Conservation (phyloP, 2,888 invertebrate species). For the Pristionchus arcanus region DNA sequence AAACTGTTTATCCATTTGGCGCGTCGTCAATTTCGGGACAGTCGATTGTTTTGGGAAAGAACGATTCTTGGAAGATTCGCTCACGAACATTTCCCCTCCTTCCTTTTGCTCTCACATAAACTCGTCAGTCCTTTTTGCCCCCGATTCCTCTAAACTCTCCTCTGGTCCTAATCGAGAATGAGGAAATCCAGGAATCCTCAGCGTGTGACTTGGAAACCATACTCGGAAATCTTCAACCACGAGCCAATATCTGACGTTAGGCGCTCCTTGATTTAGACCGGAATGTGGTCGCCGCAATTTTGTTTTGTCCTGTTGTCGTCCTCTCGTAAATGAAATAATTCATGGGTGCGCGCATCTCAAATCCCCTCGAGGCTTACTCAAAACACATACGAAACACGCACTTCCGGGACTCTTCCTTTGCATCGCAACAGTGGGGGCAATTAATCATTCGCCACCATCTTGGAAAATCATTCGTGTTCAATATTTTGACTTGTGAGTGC, state of each 20-base stretch:
- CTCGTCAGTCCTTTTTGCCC: neutral
- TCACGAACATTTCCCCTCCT: neutral
- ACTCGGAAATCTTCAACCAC: neutral
- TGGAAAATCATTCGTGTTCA: neutral
- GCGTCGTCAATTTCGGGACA: slow-evolving; percentile 9
- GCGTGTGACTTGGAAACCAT: neutral
- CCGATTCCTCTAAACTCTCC: neutral
- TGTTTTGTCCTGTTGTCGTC: neutral
- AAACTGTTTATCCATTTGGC: slow-evolving; percentile 47
- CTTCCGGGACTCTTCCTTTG: neutral
- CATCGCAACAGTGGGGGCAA: neutral
- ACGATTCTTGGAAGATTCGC: neutral
- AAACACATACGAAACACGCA: slow-evolving; percentile 37
- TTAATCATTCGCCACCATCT: neutral
- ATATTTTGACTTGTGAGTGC: neutral
- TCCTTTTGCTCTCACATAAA: neutral
- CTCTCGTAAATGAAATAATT: slow-evolving; percentile 25
- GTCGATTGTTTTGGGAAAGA: slow-evolving; percentile 18
- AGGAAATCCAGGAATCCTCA: neutral
- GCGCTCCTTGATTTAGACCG: neutral
- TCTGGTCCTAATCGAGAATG: slow-evolving; percentile 2
- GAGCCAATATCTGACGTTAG: neutral
- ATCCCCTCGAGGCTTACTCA: neutral
- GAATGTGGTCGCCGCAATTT: neutral
- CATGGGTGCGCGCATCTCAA: slow-evolving; percentile 16